Conservation (phyloP, 2,113 vertebrate genomes). For the Scomber scombrus region DNA sequence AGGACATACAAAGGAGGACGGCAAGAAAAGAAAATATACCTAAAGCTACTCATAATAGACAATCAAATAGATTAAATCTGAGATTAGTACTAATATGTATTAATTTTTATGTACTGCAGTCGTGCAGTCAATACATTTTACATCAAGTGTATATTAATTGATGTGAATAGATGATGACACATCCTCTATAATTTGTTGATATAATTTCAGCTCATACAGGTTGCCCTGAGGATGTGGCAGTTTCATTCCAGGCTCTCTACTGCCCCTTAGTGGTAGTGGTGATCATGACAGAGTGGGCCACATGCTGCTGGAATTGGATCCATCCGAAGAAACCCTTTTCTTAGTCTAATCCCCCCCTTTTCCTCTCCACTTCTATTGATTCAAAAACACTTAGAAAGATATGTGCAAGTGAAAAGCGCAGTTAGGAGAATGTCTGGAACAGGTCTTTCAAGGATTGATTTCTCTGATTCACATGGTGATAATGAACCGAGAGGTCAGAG, state of each 20-base stretch:
- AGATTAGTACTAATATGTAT: not conserved
- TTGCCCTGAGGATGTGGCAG: not conserved
- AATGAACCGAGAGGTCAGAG: conserved; percentile 73
- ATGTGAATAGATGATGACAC: conserved; percentile 26
- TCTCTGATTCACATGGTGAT: conserved; percentile 36
- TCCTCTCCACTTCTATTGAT: conserved; percentile 57
- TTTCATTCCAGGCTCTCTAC: conserved; percentile 72
- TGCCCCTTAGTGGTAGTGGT: conserved; percentile 64
- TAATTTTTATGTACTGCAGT: conserved; percentile 4
- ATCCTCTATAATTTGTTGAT: conserved; percentile 46
- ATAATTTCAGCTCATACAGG: conserved; percentile 9
- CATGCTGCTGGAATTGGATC: conserved; percentile 14
- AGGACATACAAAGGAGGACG: too few species aligned
- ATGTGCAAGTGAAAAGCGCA: conserved; percentile 33
- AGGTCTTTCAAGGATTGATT: conserved; percentile 62
- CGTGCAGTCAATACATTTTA: not conserved
- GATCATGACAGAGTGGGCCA: conserved; percentile 19
- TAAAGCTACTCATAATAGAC: too few species aligned
- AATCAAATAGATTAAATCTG: not conserved
- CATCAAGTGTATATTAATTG: conserved; percentile 13
- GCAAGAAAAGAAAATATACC: too few species aligned
- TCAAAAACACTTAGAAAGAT: conserved; percentile 55
- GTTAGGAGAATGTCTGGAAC: conserved; percentile 20
- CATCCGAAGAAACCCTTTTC: conserved; percentile 28
- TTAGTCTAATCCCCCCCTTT: conserved; percentile 33